phyloP scores from a whole-genome alignment of 2,797 vertebrate genomes.

The Malacoraja senta region DNA sequence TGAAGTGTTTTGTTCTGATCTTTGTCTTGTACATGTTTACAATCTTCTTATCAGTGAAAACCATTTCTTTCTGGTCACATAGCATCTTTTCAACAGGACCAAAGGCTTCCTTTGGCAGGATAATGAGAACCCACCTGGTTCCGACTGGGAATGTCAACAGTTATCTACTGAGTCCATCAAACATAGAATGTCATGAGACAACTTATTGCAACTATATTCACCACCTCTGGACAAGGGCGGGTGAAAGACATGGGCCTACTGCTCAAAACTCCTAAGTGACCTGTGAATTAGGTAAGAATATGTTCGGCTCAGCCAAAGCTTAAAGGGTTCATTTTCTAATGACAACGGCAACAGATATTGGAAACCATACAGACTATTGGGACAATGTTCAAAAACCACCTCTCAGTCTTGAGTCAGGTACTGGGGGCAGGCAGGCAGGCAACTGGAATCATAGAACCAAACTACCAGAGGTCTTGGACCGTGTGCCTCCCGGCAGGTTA shows the following conservation, averaged over 20 bases:
- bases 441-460: background rate
- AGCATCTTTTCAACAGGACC: too few species aligned
- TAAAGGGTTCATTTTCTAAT: background rate
- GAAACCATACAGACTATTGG: background rate
- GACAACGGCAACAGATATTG: background rate
- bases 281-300: background rate
- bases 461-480: background rate
- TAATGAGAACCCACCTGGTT: too few species aligned
- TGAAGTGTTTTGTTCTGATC: background rate
- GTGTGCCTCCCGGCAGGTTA: background rate
- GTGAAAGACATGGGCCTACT: background rate
- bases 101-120: background rate
- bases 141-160: background rate
- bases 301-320: background rate
- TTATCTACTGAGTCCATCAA: too few species aligned
- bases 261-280: background rate
- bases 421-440: too few species aligned
- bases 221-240: background rate
- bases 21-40: background rate
- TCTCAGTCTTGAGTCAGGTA: background rate
- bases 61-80: background rate
- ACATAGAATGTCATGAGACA: too few species aligned
- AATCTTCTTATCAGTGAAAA: background rate
- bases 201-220: background rate
- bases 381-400: background rate